Conservation (phyloP, 2,113 vertebrate genomes). For the Pitta sordida region DNA sequence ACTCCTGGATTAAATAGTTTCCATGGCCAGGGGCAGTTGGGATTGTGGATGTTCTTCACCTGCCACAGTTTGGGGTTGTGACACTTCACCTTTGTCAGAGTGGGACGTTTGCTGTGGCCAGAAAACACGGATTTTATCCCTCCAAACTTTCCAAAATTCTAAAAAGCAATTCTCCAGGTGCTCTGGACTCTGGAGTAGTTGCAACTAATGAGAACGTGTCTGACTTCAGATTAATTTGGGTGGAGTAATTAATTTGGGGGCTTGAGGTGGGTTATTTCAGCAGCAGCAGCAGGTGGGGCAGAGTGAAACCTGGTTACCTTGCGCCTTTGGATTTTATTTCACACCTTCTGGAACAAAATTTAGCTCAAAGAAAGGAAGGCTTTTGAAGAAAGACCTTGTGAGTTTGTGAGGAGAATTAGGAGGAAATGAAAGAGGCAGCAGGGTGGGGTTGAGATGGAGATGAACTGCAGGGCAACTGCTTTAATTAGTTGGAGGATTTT, state of each 20-base stretch:
- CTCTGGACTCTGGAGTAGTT: not conserved
- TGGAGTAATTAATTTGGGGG: not conserved
- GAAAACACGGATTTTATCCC: not conserved
- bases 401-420: not conserved
- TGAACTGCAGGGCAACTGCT: not conserved
- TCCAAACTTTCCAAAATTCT: not conserved
- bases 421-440: not conserved
- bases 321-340: conserved; percentile 1
- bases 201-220: not conserved
- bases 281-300: not conserved
- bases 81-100: not conserved
- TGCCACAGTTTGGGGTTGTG: not conserved
- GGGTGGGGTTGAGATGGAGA: not conserved
- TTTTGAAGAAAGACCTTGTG: conserved; percentile 27
- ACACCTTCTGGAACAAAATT: not conserved
- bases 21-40: not conserved
- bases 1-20: not conserved
- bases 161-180: not conserved
- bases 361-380: not conserved
- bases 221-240: not conserved
- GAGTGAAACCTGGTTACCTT: not conserved
- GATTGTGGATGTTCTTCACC: not conserved
- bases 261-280: not conserved
- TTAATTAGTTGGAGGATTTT: not conserved
- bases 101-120: not conserved